Conservation (phyloP, 2,888 invertebrate species). For the Germaria angustata region DNA sequence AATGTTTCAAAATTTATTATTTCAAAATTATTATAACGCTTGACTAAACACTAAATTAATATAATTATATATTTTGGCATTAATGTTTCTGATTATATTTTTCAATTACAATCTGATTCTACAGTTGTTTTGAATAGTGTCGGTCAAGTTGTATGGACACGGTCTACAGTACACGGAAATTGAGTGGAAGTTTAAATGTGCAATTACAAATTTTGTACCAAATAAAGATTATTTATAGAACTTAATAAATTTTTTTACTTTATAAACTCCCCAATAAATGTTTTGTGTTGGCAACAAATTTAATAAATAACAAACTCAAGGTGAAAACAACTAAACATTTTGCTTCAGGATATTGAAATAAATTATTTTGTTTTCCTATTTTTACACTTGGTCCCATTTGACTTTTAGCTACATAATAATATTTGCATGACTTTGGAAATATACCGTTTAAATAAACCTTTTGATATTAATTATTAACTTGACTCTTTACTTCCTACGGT, state of each 20-base stretch:
- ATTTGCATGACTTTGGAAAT: no score
- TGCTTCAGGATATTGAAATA: background rate
- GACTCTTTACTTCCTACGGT: no score
- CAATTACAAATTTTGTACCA: constrained; percentile 54
- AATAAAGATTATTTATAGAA: background rate
- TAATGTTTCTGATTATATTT: constrained; percentile 19
- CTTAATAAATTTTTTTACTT: background rate
- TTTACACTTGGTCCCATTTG: no score
- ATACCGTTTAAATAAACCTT: no score
- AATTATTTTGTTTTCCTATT: background rate
- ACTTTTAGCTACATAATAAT: background rate
- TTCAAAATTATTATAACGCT: background rate
- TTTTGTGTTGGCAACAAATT: background rate
- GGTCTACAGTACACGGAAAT: constrained; percentile 73
- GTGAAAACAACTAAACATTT: background rate
- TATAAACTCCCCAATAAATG: background rate
- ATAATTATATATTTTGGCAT: constrained; percentile 19
- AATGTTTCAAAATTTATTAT: background rate
- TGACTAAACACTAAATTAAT: background rate
- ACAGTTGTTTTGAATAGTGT: constrained; percentile 75
- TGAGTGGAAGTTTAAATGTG: constrained; percentile 60
- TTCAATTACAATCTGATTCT: constrained; percentile 22
- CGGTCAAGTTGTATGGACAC: constrained; percentile 77
- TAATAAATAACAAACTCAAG: background rate
- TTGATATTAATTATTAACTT: no score